Evolutionary conservation across 2,113 vertebrate species (phyloP).

Genomic region (Pampusana beccarii): DNA sequence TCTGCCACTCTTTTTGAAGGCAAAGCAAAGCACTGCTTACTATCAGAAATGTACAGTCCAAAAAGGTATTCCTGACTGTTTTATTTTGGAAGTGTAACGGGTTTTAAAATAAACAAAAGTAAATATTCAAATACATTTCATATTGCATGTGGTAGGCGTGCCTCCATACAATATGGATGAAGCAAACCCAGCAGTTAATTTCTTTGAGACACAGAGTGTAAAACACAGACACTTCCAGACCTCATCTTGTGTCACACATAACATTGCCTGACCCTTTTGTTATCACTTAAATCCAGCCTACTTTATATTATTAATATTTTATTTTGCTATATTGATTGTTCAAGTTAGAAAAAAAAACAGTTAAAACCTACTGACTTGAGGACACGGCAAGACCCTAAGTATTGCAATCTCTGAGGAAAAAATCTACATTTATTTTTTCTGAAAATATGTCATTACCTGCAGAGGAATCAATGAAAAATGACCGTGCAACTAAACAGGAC

Average conservation of each 20-base stretch:
- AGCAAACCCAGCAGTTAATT: slow-evolving; percentile 24
- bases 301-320: slow-evolving; percentile 2
- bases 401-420: slow-evolving; percentile 20
- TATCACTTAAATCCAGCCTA: background rate
- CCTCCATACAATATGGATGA: slow-evolving; percentile 30
- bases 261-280: background rate
- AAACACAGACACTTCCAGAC: background rate
- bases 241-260: background rate
- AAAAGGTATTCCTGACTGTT: slow-evolving; percentile 15
- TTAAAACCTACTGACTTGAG: slow-evolving; percentile 16
- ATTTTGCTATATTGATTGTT: slow-evolving; percentile 13
- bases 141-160: slow-evolving; percentile 10
- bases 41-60: background rate
- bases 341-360: background rate
- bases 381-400: slow-evolving; percentile 24
- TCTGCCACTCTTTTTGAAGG: background rate
- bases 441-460: background rate
- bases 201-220: background rate
- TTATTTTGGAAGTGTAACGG: slow-evolving; percentile 21
- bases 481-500: slow-evolving; percentile 18
- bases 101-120: slow-evolving; percentile 6
- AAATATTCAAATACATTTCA: slow-evolving; percentile 24
- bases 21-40: background rate
- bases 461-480: slow-evolving; percentile 32
- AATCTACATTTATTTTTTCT: background rate